phyloP scores from a whole-genome alignment of 2,797 vertebrate genomes.

The Cossypha caffra region DNA sequence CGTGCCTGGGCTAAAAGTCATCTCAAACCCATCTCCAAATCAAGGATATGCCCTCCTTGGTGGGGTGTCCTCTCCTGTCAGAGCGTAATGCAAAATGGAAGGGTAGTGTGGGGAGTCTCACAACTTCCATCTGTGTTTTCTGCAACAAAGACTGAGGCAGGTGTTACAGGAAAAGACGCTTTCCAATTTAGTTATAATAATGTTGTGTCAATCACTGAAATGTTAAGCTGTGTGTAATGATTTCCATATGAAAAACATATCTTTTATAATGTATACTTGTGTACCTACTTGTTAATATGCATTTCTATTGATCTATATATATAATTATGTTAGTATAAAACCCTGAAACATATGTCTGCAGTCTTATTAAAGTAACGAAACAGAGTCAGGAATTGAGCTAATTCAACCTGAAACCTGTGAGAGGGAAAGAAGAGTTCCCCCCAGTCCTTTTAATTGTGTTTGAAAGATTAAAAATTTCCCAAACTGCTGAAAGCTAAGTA shows the following conservation, averaged over 20 bases:
- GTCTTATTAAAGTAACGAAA: constrained; percentile 32
- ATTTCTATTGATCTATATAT: constrained; percentile 34
- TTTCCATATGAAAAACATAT: constrained; percentile 30
- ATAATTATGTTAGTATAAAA: constrained; percentile 31
- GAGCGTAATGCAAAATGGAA: not conserved
- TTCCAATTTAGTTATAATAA: constrained; percentile 39
- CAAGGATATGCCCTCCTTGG: not conserved
- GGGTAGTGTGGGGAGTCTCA: not conserved
- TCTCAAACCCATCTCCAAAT: not conserved
- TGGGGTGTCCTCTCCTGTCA: not conserved
- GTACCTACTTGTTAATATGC: constrained; percentile 28
- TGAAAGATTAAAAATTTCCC: not conserved
- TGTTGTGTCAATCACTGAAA: constrained; percentile 45
- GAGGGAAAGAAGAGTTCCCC: not conserved
- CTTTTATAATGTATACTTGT: constrained; percentile 22
- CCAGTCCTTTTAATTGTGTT: not conserved
- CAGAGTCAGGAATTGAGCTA: not conserved
- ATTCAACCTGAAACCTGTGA: constrained; percentile 14
- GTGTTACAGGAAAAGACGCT: not conserved
- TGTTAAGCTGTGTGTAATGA: constrained; percentile 5
- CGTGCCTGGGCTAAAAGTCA: not conserved
- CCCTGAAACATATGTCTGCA: constrained; percentile 16
- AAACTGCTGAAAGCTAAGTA: not conserved
- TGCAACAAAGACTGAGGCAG: not conserved
- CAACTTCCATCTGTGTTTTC: not conserved